Evolutionary conservation across 1,140 invertebrate genomes (phyloP).

Genomic region (Pogonognathellus flavescens): DNA sequence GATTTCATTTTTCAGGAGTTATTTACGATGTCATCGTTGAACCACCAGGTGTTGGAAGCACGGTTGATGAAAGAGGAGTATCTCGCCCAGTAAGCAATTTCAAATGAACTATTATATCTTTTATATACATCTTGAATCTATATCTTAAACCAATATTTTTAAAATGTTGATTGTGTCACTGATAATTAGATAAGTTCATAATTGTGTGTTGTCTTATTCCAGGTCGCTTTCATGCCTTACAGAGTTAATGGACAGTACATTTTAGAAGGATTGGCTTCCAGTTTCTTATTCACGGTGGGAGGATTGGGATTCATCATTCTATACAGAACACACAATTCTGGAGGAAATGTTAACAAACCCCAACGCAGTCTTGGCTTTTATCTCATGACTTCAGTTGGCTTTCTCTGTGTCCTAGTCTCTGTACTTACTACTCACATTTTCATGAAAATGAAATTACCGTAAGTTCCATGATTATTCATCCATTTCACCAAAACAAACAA

Average conservation of each 20-base stretch:
- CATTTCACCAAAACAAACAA: not conserved
- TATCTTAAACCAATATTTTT: too few species aligned
- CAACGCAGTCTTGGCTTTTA: constrained; percentile 71
- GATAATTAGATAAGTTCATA: too few species aligned
- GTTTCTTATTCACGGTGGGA: constrained; percentile 95
- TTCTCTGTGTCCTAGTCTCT: constrained; percentile 92
- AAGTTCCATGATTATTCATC: constrained; percentile 68
- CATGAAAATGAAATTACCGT: constrained; percentile 98
- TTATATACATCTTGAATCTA: too few species aligned
- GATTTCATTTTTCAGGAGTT: constrained; percentile 82
- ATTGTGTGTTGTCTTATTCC: constrained; percentile 41
- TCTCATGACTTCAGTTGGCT: constrained; percentile 91
- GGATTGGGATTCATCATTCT: constrained; percentile 97
- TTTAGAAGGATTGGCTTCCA: constrained; percentile 97
- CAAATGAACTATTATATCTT: too few species aligned
- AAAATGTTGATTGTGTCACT: too few species aligned
- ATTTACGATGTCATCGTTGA: constrained; percentile 99
- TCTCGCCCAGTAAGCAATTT: constrained; percentile 83
- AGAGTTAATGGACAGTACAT: constrained; percentile 99
- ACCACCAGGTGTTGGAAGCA: constrained; percentile 96
- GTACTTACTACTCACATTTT: constrained; percentile 98
- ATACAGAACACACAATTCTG: constrained; percentile 92
- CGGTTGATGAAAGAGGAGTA: constrained; percentile 96
- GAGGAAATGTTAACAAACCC: constrained; percentile 88
- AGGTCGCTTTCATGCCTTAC: constrained; percentile 98